Evolutionary conservation across 2,888 invertebrate species (phyloP).

Genomic region (Marronus borbonicus): DNA sequence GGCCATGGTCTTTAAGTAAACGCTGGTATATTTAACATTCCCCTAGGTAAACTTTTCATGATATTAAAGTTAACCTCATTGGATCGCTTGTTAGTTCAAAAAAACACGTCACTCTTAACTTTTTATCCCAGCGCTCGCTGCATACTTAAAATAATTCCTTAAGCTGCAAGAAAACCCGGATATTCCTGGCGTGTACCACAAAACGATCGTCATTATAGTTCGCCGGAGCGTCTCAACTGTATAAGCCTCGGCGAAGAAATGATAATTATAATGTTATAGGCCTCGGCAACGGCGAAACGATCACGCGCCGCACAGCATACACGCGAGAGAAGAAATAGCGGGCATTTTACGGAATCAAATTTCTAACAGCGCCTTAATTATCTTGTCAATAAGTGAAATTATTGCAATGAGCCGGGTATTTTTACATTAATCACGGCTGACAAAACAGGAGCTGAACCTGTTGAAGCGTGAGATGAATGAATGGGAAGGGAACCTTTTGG

Average conservation of each 20-base stretch:
- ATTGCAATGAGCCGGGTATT: constrained; percentile 37
- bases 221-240: too few species aligned
- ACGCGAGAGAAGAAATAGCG: not conserved
- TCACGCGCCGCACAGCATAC: not conserved
- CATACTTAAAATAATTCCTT: too few species aligned
- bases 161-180: too few species aligned
- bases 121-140: too few species aligned
- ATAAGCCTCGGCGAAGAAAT: constrained; percentile 1
- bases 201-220: too few species aligned
- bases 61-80: too few species aligned
- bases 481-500: constrained; percentile 4
- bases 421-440: constrained; percentile 43
- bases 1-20: too few species aligned
- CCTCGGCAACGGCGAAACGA: not conserved
- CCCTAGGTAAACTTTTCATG: too few species aligned
- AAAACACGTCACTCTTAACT: too few species aligned
- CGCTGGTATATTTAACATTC: too few species aligned
- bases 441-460: constrained; percentile 42
- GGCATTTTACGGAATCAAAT: constrained; percentile 33
- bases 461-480: constrained; percentile 43
- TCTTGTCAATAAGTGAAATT: constrained; percentile 43
- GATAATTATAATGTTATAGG: not conserved
- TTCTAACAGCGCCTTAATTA: constrained; percentile 38
- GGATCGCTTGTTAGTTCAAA: too few species aligned
- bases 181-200: too few species aligned